These are phyloP conservation scores for Oophaga sylvatica DNA, from an alignment of 2,797 vertebrate genomes.

Conservation along the genomic window DNA sequence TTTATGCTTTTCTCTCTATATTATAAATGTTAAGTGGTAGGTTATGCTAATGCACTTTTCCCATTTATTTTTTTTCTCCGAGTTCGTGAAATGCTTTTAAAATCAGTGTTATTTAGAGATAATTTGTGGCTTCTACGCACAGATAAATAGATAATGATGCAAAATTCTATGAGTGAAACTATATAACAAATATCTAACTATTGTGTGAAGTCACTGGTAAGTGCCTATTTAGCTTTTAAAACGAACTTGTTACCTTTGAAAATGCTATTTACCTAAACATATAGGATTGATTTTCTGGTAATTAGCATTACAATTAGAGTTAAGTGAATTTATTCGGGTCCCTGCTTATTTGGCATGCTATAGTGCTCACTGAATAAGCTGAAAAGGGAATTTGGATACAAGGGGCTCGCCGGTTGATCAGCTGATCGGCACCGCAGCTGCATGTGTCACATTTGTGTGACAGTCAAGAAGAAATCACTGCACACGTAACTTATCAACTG, in stretches of 20 bases:
- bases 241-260: too few relatives aligned
- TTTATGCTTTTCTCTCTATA: slow-evolving; percentile 12
- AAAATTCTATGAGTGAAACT: background rate
- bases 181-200: background rate
- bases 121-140: background rate
- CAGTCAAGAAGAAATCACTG: too few relatives aligned
- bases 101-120: background rate
- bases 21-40: slow-evolving; percentile 5
- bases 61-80: background rate
- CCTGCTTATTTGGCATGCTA: too few relatives aligned
- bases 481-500: too few relatives aligned
- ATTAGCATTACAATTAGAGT: too few relatives aligned
- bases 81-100: background rate
- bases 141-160: background rate
- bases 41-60: background rate
- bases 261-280: background rate
- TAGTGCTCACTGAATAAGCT: too few relatives aligned
- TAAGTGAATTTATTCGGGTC: too few relatives aligned
- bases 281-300: background rate
- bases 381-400: too few relatives aligned
- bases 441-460: too few relatives aligned
- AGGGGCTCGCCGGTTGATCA: too few relatives aligned
- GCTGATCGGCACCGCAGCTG: too few relatives aligned
- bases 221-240: background rate
- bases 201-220: background rate